phyloP scores from a whole-genome alignment of 2,888 invertebrate genomes.

The Cephus spinipes region DNA sequence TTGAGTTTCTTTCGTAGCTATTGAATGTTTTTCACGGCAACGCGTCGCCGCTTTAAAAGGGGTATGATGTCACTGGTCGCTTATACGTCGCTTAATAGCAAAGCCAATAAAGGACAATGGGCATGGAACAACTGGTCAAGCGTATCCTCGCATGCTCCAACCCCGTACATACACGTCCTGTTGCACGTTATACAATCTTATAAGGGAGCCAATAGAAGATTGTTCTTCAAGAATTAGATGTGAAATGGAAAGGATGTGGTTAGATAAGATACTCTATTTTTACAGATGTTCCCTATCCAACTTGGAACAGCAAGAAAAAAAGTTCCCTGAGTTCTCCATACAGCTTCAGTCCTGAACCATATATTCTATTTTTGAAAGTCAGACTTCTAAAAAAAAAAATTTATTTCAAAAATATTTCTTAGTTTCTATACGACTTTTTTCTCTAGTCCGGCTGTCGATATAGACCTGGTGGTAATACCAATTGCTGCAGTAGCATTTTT shows the following conservation, averaged over 20 bases:
- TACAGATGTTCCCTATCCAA: neutral
- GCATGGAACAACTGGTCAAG: slow-evolving; percentile 44
- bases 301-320: neutral
- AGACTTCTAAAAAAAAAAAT: neutral
- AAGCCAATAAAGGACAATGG: slow-evolving; percentile 47
- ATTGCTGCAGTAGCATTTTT: neutral
- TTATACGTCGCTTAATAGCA: slow-evolving; percentile 12
- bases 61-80: slow-evolving; percentile 33
- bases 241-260: neutral
- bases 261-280: neutral
- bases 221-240: neutral
- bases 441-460: neutral
- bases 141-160: slow-evolving; percentile 36
- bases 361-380: neutral
- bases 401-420: neutral
- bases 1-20: neutral
- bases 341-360: neutral
- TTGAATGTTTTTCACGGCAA: slow-evolving; percentile 7
- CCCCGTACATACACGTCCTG: slow-evolving; percentile 1
- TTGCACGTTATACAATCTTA: neutral
- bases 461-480: neutral
- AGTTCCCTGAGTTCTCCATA: neutral
- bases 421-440: neutral
- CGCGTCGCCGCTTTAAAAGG: slow-evolving; percentile 29
- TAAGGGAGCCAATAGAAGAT: neutral